phyloP scores from a whole-genome alignment of 2,113 vertebrate genomes.

The Sciurus niger region DNA sequence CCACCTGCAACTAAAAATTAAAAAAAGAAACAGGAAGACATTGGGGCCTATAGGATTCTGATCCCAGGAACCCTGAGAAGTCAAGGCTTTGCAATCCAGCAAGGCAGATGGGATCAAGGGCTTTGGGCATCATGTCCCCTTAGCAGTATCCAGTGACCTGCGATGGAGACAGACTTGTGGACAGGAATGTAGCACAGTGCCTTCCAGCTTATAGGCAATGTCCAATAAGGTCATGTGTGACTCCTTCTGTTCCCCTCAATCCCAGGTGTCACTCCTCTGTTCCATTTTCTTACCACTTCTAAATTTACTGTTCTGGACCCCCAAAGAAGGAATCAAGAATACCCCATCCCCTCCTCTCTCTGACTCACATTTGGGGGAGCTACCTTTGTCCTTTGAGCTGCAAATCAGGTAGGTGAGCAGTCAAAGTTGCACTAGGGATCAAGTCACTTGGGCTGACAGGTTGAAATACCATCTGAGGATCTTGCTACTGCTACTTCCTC shows the following conservation, averaged over 20 bases:
- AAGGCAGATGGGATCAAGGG: not conserved
- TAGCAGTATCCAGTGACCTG: not conserved
- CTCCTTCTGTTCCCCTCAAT: not conserved
- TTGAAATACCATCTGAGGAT: not conserved
- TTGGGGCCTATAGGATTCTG: not conserved
- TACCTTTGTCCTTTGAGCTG: not conserved
- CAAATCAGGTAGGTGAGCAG: not conserved
- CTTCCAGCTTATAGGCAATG: not conserved
- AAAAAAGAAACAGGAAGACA: not conserved
- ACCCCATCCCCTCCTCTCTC: not conserved
- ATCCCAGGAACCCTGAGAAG: not conserved
- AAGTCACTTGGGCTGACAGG: not conserved
- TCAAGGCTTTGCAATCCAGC: not conserved
- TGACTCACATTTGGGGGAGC: not conserved
- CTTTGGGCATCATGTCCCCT: not conserved
- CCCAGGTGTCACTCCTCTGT: not conserved
- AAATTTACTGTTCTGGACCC: constrained; percentile 12
- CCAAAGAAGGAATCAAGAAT: not conserved
- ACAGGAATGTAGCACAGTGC: not conserved
- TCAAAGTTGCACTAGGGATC: not conserved
- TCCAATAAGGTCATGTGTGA: not conserved
- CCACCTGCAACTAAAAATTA: no score
- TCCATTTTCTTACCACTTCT: not conserved
- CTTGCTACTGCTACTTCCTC: not conserved
- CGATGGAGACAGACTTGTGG: not conserved